Evolutionary conservation across 1,140 invertebrate genomes (phyloP), one percentile per base, ranked within the genome.

Genomic region (Druon quercuslanigerum): DNA sequence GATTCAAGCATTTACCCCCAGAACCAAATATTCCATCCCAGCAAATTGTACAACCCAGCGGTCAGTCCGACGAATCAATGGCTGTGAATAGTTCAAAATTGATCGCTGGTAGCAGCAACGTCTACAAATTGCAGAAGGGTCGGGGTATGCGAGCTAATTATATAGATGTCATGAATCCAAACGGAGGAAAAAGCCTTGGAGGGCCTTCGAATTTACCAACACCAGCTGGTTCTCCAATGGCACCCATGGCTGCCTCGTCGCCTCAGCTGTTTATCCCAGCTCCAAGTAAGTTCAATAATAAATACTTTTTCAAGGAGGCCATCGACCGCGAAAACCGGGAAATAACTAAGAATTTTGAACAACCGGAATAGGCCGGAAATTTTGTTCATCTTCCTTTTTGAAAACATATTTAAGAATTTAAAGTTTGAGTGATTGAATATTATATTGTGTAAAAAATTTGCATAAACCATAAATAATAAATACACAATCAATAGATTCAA

Each of bases 81-180:
- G 33, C 75, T 50, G 73, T 75, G 25, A 88, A 87, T 87, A 91
- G 78, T 76, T 87, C 74, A 87, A 90, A 92, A 87, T 84, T 90
- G 91, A 90, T 86, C 85, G 84, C 82, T 74, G 92, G 84, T 85
- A 92, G 86, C 85, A 92, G 86, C 88, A 96, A 96, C 87, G 95
- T 95, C 88, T 96, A 95, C 85, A 96, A 96, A 89, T 90, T 96
- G 88, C 95, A 95, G 87, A 94, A 94, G 82, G 93, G 93, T 77
- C 92, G 95, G 90, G 94, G 94, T 94, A 92, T 94, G 94, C 93
- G 88, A 73, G 83, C 88, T 46, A 89, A 92, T 82, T 98, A 98
- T 89, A 95, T 97, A 72, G 96, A 98, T 90, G 95, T 97, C 50
- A 95, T 97, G 89, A 96, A 96, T 92, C 94, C 95, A 33, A 92